phyloP scores from a whole-genome alignment of 2,797 vertebrate genomes.

The Calcarius lapponicus region DNA sequence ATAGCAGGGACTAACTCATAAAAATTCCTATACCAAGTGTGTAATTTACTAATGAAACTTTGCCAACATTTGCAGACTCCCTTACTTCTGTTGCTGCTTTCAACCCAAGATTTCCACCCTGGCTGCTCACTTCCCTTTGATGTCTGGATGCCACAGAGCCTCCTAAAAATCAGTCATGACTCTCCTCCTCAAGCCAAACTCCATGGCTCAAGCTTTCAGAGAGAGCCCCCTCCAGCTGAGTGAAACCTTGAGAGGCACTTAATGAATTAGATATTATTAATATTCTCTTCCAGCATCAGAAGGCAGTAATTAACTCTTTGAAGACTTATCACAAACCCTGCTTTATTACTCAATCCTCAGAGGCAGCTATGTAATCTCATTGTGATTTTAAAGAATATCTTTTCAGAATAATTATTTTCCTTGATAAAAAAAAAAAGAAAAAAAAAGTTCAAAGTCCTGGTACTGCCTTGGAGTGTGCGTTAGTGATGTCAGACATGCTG shows the following conservation, averaged over 20 bases:
- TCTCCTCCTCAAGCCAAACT: neutral
- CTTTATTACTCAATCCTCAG: neutral
- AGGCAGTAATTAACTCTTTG: slow-evolving; percentile 53
- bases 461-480: neutral
- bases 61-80: neutral
- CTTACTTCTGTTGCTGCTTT: neutral
- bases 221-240: neutral
- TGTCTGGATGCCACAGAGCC: neutral
- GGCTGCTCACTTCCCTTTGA: neutral
- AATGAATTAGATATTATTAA: slow-evolving; percentile 47
- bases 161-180: neutral
- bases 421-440: neutral
- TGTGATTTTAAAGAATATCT: slow-evolving; percentile 4
- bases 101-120: accelerated
- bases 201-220: neutral
- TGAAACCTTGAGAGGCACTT: slow-evolving; percentile 25
- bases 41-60: neutral
- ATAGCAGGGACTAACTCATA: neutral
- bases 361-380: neutral
- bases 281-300: slow-evolving; percentile 31
- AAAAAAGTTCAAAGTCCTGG: neutral
- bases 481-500: neutral
- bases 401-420: slow-evolving; percentile 37
- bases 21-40: neutral
- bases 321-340: neutral